Evolutionary conservation across 2,888 invertebrate species (phyloP), one percentile per base, ranked within the genome.

Genomic region (Aleiodes alternator): DNA sequence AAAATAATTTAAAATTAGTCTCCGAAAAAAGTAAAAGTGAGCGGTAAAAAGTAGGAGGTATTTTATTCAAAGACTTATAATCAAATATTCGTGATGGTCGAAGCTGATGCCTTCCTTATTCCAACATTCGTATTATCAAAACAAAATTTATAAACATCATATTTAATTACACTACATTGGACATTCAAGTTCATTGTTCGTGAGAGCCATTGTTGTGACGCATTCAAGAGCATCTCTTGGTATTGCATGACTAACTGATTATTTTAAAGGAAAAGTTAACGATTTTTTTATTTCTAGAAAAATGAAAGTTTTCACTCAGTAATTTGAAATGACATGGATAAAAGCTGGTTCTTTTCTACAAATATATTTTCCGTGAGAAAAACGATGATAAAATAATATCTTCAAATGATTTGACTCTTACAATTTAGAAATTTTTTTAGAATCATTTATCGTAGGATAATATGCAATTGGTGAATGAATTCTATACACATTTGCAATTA

Each of bases 241-340:
- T 14, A 48, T 38, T 23, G 23, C 11, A 75, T 70, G 38, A 16
- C 57, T 57, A 56, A 69, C 38, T 43, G 64, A 64, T 73, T 66
- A 43, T 69, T 70, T 9, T 34, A 16, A 72, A 12, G 66, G 16
- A 48, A 50, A 57, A 48, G 59, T 69, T 51, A 59, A 14, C 50
- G 16, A 50, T n/a, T 51, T 29, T 59, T n/a, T 55, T 23, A 23
- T 23, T n/a, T 56, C 9, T 16, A 16, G 12, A 12, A 59, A 29
- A 55, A 72, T 16, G 43, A 68, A 14, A 66, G 3, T 16, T 14
- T 23, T 23, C 23, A 6, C 29, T 23, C 55, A 23, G 29, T n/a
- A 55, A 16, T 16, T 51, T 16, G 14, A 7, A 43, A 43, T 43
- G 43, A 11, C 43, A 8, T 43, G 11, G 3, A 38, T 38, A 4